These are phyloP conservation scores for Crotophaga sulcirostris DNA, from an alignment of 2,113 vertebrate species.

Conservation along the genomic window DNA sequence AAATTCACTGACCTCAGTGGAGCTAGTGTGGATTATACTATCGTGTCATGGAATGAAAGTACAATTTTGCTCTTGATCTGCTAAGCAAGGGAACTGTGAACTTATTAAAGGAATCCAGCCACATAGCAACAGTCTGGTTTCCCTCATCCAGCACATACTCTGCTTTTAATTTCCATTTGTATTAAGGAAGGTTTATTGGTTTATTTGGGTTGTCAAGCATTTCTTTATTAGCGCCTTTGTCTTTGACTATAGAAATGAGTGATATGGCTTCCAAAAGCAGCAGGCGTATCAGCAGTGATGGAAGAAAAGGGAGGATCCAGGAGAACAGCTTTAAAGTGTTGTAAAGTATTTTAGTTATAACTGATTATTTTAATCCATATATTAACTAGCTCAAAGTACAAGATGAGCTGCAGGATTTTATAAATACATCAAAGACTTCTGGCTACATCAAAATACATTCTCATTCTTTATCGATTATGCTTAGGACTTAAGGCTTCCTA, in stretches of 20 bases:
- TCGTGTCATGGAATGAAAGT: slow-evolving; percentile 6
- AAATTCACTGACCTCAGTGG: slow-evolving; percentile 16
- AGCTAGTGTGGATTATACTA: not conserved
- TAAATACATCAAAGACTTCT: slow-evolving; percentile 58
- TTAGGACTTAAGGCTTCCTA: slow-evolving; percentile 37
- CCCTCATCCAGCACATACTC: not conserved
- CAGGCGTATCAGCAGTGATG: not conserved
- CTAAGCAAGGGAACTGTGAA: slow-evolving; percentile 28
- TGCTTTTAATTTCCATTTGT: slow-evolving; percentile 42
- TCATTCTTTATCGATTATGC: slow-evolving; percentile 58
- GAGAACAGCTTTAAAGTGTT: not conserved
- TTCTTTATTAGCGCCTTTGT: slow-evolving; percentile 39
- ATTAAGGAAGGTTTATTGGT: slow-evolving; percentile 33
- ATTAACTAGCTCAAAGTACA: slow-evolving; percentile 36
- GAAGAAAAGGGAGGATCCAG: not conserved
- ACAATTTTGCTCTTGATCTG: slow-evolving; percentile 32
- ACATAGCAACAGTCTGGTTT: not conserved
- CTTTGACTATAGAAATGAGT: not conserved
- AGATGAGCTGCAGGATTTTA: slow-evolving; percentile 43
- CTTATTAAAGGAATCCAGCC: slow-evolving; percentile 40
- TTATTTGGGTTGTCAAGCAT: slow-evolving; percentile 25
- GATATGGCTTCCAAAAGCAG: not conserved
- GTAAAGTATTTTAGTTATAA: slow-evolving; percentile 10
- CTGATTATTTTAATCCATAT: slow-evolving; percentile 43
- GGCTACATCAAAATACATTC: slow-evolving; percentile 50